Base-by-base conservation (phyloP, 2,797 vertebrate species). In the Pteronotus mesoamericanus region DNA sequence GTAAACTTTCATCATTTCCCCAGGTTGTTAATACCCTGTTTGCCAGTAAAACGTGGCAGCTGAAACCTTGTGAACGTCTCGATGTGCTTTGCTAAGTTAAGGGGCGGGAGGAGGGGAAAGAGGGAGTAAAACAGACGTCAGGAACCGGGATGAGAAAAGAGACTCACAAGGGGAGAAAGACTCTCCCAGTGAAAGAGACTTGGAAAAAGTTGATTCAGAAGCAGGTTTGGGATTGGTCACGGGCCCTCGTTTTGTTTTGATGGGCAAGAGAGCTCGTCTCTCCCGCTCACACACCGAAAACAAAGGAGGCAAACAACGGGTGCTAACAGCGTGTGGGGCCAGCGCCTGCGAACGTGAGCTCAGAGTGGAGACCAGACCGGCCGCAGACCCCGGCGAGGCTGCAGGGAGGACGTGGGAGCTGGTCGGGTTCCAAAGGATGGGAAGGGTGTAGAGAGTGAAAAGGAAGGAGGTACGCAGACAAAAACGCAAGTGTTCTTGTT, bases 1-100 rank as follows among this genome's bases (percentile, higher is more conserved):
- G 51, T 39, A 94, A 53, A 80, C 69, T 93, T 72, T 90, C 59
- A 42, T 87, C n/a, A 46, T 88, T 87, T 44, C 9, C 55, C n/a
- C 34, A 16, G 34, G 29, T 82, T 80, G 53, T 72, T 72, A 34
- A 71, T 72, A 93, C 59, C 55, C 72, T 44, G 51, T 89, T 86
- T 83, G 39, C 39, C 48, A 24, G 59, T 59, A 68, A 88, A 78
- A 37, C 7, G 11, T 84, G 44, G 61, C 39, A 75, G 44, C 55
- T 91, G 42, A 88, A 83, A 14, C 4, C 32, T 69, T 59, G 68
- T 61, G 19, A 90, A 19, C 2, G 24, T 64, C n/a, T 77, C 74
- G 21, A 0, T 77, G 75, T 55, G 22, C 32, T 86, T 75, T 71
- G 21, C 68, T 57, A 26, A 77, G 59, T 46, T 59, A 59, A 32